Evolutionary conservation across 2,888 invertebrate genomes (phyloP), one percentile per base, ranked within the genome.

Genomic region (Watsonalla binaria): DNA sequence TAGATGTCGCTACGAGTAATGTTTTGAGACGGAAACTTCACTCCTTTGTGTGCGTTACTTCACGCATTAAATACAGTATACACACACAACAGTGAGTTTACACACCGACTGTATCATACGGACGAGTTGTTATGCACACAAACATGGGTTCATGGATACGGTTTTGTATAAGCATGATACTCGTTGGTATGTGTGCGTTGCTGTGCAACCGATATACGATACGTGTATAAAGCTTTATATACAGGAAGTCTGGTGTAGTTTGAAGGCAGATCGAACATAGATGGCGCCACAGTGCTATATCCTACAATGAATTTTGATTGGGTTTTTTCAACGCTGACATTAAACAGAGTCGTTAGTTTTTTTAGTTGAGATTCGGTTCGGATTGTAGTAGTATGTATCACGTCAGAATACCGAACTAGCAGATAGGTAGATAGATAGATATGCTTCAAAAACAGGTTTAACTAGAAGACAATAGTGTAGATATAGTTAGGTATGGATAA

Each of bases 1-100:
- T 78, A 90, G 90, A 88, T 90, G 90, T 76, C 90, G 86, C 80
- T 82, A 82, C 70, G 34, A 58, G 80, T 72, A 63, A 46, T 76
- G 65, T 74, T 61, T 70, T 78, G 70, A 57, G 60, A 62, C 70
- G 73, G 72, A 78, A 79, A 80, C 72, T 74, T 76, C 72, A 69
- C 54, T 64, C 62, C 59, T 56, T 74, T 78, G 77, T 80, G 78
- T 62, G 77, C 68, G 65, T 66, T 67, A 65, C 65, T 72, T 62
- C 65, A 65, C 63, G 11, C 42, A 42, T 72, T 58, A 54, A 66
- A 60, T 58, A 65, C 59, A 56, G 65, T 59, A 49, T 69, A 67
- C 78, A 76, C 78, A 66, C 59, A 45, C 52, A 49, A 9, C 54
- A n/a, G 51, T 46, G 8, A 8, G 45, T 59, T 57, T 56, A 56